phyloP scores from a whole-genome alignment of 2,797 vertebrate species.

The Coranthus polyacanthus region DNA sequence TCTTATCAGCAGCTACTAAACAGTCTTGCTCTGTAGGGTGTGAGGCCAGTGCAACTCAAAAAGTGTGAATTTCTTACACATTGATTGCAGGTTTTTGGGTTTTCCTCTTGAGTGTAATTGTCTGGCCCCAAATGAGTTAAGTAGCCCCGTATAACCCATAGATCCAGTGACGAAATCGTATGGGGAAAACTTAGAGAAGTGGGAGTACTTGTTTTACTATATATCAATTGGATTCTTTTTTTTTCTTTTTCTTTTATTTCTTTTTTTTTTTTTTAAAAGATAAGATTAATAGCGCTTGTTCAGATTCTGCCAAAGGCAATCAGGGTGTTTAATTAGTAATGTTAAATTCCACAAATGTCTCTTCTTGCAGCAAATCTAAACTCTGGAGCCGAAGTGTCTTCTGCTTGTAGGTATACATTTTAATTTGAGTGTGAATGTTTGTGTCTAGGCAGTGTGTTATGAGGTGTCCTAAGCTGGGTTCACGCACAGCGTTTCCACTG shows the following conservation, averaged over 20 bases:
- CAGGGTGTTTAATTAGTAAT: slow-evolving; percentile 48
- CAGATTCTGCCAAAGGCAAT: slow-evolving; percentile 56
- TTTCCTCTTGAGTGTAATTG: slow-evolving; percentile 48
- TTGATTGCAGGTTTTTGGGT: slow-evolving; percentile 36
- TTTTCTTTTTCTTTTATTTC: slow-evolving; percentile 59
- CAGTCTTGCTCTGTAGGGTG: slow-evolving; percentile 24
- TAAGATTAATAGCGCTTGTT: slow-evolving; percentile 39
- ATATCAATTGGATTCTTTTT: slow-evolving; percentile 38
- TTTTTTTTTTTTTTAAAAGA: slow-evolving; percentile 42
- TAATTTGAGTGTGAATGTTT: slow-evolving; percentile 36
- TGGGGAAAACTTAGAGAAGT: slow-evolving; percentile 52
- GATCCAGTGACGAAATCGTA: slow-evolving; percentile 39
- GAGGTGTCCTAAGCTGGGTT: slow-evolving; percentile 59
- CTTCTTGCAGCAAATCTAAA: slow-evolving; percentile 58
- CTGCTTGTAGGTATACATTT: slow-evolving; percentile 54
- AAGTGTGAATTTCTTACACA: slow-evolving; percentile 46
- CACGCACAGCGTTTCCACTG: slow-evolving; percentile 60
- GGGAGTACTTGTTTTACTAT: slow-evolving; percentile 36
- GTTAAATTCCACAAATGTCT: slow-evolving; percentile 50
- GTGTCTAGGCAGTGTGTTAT: slow-evolving; percentile 26
- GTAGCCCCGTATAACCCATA: slow-evolving; percentile 23
- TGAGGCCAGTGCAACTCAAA: slow-evolving; percentile 40
- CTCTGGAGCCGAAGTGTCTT: slow-evolving; percentile 54
- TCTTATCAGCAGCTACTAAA: slow-evolving; percentile 35
- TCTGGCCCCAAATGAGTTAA: slow-evolving; percentile 43